Base-by-base conservation (phyloP, 2,797 vertebrate species). In the Euphonia xanthogaster region DNA sequence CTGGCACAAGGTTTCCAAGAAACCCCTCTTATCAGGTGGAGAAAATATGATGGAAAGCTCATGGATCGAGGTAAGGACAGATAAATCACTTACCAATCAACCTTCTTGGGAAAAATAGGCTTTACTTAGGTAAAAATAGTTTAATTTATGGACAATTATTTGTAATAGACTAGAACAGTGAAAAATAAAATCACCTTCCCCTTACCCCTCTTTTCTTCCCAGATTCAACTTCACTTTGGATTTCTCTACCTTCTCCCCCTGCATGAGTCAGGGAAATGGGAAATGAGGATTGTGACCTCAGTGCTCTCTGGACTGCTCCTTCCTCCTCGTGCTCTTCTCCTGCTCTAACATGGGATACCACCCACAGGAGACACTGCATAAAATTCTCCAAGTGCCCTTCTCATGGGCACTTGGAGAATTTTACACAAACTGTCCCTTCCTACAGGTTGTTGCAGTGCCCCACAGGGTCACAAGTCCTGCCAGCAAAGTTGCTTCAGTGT, bases 401-500 rank as follows among this genome's bases (percentile, higher is more conserved):
- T 31, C 16, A 17, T 1, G 1, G 14, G 10, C 48, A n/a, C n/a
- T n/a, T n/a, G n/a, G n/a, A n/a, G n/a, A n/a, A n/a, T 28, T 75
- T 62, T 76, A 58, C 19, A 23, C 8, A 3, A 66, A 14, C 21
- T 37, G 15, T 25, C 25, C 28, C 35, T 71, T 63, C 44, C 35
- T 18, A 9, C 40, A 7, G 8, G 6, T 18, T 61, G 15, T 19
- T 44, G 14, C 61, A 77, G 10, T 0, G 28, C 13, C 16, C 28
- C 39, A 21, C 7, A 33, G 24, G 20, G 13, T 53, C 54, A 68
- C 54, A 53, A 40, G 40, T 33, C 22, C 47, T 47, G 24, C 20
- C 39, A 30, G 20, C 10, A 53, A 24, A 30, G 4, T 16, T 39
- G 16, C 9, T 61, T 14, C 47, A 53, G 28, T 0, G 0, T 24